Evolutionary conservation across 2,113 vertebrate genomes (phyloP).

Genomic region (Eublepharis macularius): DNA sequence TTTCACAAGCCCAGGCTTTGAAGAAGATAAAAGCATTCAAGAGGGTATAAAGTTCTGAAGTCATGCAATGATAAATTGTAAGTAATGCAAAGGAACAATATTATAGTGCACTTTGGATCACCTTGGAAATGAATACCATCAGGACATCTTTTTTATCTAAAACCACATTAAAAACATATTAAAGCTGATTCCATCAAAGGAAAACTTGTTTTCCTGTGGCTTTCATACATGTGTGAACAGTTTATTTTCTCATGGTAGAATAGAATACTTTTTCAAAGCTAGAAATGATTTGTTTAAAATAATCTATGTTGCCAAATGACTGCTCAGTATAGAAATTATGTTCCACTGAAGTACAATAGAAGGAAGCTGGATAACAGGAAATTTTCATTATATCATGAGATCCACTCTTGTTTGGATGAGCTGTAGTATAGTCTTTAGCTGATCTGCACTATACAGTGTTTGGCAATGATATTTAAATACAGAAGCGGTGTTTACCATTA

Average conservation of each 20-base stretch:
- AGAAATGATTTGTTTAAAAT: constrained; percentile 48
- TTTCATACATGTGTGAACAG: background rate
- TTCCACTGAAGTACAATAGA: constrained; percentile 56
- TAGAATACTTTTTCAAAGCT: constrained; percentile 53
- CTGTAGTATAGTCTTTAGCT: constrained; percentile 36
- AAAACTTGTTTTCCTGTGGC: constrained; percentile 9
- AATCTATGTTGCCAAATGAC: constrained; percentile 37
- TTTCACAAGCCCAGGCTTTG: background rate
- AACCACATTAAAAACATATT: background rate
- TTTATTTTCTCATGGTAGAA: constrained; percentile 48
- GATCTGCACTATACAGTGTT: background rate
- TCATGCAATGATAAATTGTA: background rate
- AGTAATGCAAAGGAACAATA: background rate
- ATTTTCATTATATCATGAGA: constrained; percentile 17
- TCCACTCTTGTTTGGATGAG: constrained; percentile 25
- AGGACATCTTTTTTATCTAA: background rate
- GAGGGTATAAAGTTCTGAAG: background rate
- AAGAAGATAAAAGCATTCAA: background rate
- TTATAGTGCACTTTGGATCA: background rate
- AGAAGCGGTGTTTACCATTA: background rate
- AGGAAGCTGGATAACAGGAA: constrained; percentile 56
- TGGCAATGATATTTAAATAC: background rate
- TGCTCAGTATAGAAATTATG: constrained; percentile 48
- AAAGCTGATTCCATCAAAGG: constrained; percentile 1
- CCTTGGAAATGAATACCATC: background rate